Evolutionary conservation across 2,888 invertebrate genomes (phyloP), one percentile per base, ranked within the genome.

Genomic region (Zhengitettix transpicula): DNA sequence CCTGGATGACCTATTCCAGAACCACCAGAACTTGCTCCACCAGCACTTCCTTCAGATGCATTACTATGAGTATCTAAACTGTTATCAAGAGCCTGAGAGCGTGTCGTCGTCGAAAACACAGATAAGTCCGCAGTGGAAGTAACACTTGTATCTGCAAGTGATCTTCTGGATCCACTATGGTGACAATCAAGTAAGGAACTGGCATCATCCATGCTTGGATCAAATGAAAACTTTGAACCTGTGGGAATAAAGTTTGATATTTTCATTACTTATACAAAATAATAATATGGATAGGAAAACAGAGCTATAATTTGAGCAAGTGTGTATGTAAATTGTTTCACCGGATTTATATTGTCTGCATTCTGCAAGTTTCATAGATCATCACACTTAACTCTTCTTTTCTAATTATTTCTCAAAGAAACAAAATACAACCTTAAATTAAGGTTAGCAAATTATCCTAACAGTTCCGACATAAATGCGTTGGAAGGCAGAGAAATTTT

Each of bases 101-200:
- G 78, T 12, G 84, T 85, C 67, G 83, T 82, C 61, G 78, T 78
- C 9, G 71, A 72, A 74, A 89, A 86, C 65, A 88, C 86, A 66
- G 87, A 87, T 61, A 89, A 77, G 71, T 89, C 88, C 0, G 89
- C 88, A 0, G 89, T 89, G 57, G 88, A 89, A 42, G 89, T 89
- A 58, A 89, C 86, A 67, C 87, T 87, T 28, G 89, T 89, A 70
- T 88, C 89, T 16, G 89, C 88, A 62, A 89, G 76, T 57, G 89
- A 89, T 58, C 87, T 82, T 60, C 87, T 79, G 16, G 88, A 89
- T 40, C 88, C 86, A 62, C 80, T 78, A 62, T 78, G 78, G 52
- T 75, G 74, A 62, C 74, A 73, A 62, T 77, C 79, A 59, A 84
- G 70, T 63, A 81, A 76, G 42, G 87, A 87, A 67, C 81, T 81